Evolutionary conservation across 2,113 vertebrate genomes (phyloP).

Genomic region (Poeciliopsis retropinna): DNA sequence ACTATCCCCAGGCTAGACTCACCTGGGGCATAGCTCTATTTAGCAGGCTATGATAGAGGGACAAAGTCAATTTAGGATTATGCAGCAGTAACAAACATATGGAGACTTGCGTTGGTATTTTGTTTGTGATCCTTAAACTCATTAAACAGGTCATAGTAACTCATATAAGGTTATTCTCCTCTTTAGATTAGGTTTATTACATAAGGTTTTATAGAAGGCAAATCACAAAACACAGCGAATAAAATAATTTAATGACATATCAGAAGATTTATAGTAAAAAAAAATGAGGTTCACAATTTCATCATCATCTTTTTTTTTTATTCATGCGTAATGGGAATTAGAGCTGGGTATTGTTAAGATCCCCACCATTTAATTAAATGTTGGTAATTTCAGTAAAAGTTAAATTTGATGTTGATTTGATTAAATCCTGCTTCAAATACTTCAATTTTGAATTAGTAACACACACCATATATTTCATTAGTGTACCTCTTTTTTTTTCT

Average conservation of each 20-base stretch:
- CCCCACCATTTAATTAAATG: too few species aligned
- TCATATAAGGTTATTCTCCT: not conserved
- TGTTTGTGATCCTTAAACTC: not conserved
- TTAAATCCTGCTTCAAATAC: too few species aligned
- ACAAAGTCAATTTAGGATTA: slow-evolving; percentile 25
- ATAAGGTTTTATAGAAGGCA: too few species aligned
- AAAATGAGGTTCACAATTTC: not conserved
- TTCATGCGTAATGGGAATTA: too few species aligned
- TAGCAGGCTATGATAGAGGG: slow-evolving; percentile 48
- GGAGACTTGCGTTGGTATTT: not conserved
- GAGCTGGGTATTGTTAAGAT: too few species aligned
- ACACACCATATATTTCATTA: too few species aligned
- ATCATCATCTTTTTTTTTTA: not conserved
- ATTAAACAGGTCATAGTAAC: not conserved
- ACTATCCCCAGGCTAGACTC: slow-evolving; percentile 34
- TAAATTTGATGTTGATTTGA: too few species aligned
- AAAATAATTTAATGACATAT: not conserved
- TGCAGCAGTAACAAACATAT: not conserved
- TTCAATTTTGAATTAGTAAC: too few species aligned
- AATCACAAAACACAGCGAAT: not conserved
- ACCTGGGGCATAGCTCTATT: slow-evolving; percentile 25
- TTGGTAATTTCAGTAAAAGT: too few species aligned
- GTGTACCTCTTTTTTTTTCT: too few species aligned
- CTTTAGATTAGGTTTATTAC: too few species aligned
- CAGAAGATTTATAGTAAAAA: not conserved